Conservation (phyloP, 2,797 vertebrate genomes). For the Pseudochaenichthys georgianus region DNA sequence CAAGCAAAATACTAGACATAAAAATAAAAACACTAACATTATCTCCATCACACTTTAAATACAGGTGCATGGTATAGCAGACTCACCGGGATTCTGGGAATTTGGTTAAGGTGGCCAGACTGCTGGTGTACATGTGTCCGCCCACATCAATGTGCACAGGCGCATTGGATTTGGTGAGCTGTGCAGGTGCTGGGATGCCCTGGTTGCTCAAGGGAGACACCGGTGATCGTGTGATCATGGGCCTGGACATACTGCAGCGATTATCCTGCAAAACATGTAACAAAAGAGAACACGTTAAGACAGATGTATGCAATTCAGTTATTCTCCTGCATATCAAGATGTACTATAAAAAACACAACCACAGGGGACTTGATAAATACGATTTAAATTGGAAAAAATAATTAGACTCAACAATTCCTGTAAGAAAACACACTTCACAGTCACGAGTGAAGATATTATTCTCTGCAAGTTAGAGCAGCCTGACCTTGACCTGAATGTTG, state of each 20-base stretch:
- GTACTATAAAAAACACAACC: not conserved
- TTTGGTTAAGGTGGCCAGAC: constrained; percentile 97
- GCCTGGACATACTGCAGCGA: constrained; percentile 98
- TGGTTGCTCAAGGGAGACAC: constrained; percentile 98
- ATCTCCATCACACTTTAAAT: constrained; percentile 1
- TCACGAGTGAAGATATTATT: constrained; percentile 36
- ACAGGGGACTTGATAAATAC: not conserved
- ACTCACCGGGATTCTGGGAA: constrained; percentile 97
- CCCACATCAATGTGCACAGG: constrained; percentile 99
- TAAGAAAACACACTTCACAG: constrained; percentile 24
- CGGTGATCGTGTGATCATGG: constrained; percentile 97
- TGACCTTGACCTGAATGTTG: constrained; percentile 86
- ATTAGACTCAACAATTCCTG: constrained; percentile 12
- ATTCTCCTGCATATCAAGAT: constrained; percentile 2
- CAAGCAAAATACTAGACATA: not conserved
- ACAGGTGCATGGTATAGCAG: not conserved
- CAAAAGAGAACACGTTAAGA: constrained; percentile 10
- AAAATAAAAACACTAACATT: not conserved
- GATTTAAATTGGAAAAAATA: not conserved
- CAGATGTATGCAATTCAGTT: not conserved
- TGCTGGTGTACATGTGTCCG: constrained; percentile 99
- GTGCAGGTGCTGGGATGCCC: constrained; percentile 97
- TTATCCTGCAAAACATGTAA: constrained; percentile 87
- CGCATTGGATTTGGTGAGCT: constrained; percentile 98
- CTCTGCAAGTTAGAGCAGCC: constrained; percentile 66